These are phyloP conservation scores for Chironomus tentans DNA, from an alignment of 2,888 invertebrate genomes.

Conservation along the genomic window DNA sequence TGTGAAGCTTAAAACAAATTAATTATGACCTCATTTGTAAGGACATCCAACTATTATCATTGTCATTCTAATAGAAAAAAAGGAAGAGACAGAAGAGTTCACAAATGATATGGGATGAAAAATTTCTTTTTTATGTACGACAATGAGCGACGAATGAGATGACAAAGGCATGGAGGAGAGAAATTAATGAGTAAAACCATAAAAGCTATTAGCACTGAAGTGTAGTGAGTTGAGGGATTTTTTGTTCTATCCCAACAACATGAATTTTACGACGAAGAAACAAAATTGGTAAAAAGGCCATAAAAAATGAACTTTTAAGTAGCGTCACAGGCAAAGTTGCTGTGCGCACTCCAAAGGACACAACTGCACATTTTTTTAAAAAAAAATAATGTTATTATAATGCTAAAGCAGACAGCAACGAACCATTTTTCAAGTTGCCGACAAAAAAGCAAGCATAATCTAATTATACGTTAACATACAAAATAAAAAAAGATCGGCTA, in stretches of 20 bases:
- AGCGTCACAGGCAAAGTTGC: too few relatives aligned
- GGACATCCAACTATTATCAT: neutral
- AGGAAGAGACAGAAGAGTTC: neutral
- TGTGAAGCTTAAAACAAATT: neutral
- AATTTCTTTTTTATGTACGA: neutral
- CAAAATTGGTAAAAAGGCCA: neutral
- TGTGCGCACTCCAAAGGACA: neutral
- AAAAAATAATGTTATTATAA: neutral
- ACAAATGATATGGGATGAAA: neutral
- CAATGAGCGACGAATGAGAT: neutral
- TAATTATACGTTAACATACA: neutral
- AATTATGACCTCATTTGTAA: neutral
- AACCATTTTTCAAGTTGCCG: neutral
- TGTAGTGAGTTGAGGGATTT: neutral
- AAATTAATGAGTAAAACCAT: neutral
- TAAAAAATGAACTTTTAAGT: slow-evolving; percentile 19
- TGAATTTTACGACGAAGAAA: neutral
- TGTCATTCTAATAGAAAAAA: neutral
- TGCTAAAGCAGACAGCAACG: neutral
- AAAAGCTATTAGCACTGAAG: neutral
- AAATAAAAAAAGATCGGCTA: neutral
- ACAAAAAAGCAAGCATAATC: neutral
- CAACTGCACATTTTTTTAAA: neutral
- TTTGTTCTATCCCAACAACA: neutral
- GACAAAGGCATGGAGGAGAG: neutral